Percentiles rank a stretch among this genome's conserved stretches.
phyloP scores from a whole-genome alignment of 2,888 invertebrate genomes.

The Catocala sponsa region DNA sequence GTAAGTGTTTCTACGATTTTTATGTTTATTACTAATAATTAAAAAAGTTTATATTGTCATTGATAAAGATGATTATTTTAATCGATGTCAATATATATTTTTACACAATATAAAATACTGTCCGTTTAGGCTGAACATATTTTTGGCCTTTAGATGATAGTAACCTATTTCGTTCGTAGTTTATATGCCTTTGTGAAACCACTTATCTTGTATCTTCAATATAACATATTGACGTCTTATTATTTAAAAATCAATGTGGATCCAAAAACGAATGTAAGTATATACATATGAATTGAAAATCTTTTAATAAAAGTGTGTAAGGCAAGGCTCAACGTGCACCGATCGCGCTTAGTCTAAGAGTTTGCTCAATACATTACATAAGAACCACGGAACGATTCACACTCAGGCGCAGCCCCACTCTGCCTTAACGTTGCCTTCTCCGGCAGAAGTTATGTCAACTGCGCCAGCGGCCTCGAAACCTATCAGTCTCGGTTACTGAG shows the following conservation, averaged over 20 bases:
- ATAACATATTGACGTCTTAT: no score
- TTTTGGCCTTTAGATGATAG: no score
- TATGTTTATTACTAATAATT: background rate
- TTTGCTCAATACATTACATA: conserved; percentile 72
- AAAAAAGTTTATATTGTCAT: background rate
- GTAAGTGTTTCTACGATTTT: conserved; percentile 79
- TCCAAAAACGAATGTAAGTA: no score
- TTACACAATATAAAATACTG: no score
- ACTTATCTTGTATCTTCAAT: no score
- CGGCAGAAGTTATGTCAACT: conserved; percentile 50
- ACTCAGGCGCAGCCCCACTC: conserved; percentile 49
- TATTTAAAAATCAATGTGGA: no score
- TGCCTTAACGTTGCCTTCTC: conserved; percentile 52
- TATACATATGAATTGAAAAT: background rate
- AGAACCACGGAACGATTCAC: conserved; percentile 61
- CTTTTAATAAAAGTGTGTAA: no score
- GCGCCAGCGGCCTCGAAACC: conserved; percentile 41
- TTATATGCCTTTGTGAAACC: no score
- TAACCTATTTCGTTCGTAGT: no score
- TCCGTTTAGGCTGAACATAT: no score
- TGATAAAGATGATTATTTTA: no score
- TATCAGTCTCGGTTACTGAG: conserved; percentile 34
- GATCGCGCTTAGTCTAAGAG: conserved; percentile 38
- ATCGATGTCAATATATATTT: no score
- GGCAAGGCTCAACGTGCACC: conserved; percentile 14